Evolutionary conservation across 37 sponge, comb jelly and placozoan genomes (phyloP).

Genomic region (Chondrilla cf. caribensis): DNA sequence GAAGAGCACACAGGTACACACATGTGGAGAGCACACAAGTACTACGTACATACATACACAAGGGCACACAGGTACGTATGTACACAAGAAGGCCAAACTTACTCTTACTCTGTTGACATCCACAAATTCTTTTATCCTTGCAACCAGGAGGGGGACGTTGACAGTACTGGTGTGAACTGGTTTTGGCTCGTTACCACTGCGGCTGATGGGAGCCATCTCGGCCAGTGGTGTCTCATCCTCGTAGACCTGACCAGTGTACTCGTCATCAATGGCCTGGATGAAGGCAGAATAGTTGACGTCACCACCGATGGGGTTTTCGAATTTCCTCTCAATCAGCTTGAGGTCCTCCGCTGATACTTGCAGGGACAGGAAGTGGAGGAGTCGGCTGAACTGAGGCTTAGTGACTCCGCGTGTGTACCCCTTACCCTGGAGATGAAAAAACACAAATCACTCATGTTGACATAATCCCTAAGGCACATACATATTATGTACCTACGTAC

Average conservation of each 20-base stretch:
- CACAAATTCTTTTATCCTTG: slow-evolving; percentile 58
- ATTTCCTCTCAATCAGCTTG: slow-evolving; percentile 79
- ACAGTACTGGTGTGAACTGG: not conserved
- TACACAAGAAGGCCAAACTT: not conserved
- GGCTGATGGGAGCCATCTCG: not conserved
- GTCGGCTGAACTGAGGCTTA: slow-evolving; percentile 77
- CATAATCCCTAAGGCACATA: not conserved
- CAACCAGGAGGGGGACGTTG: slow-evolving; percentile 49
- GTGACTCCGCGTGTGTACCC: slow-evolving; percentile 88
- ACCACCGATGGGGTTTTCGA: slow-evolving; percentile 55
- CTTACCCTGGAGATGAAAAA: slow-evolving; percentile 52
- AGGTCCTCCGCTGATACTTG: slow-evolving; percentile 62
- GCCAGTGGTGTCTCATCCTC: slow-evolving; percentile 21
- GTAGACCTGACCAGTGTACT: slow-evolving; percentile 60
- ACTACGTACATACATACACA: no score
- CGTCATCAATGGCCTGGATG: slow-evolving; percentile 82
- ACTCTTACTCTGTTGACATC: slow-evolving; percentile 59
- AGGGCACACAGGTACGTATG: no score
- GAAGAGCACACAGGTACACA: no score
- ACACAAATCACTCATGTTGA: no score
- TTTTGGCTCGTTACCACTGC: not conserved
- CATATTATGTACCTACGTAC: not conserved
- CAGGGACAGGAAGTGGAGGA: slow-evolving; percentile 76
- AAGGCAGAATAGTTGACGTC: slow-evolving; percentile 91
- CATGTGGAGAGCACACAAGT: no score